Base-by-base conservation (phyloP, 1,140 invertebrate genomes). In the Octopus sinensis region DNA sequence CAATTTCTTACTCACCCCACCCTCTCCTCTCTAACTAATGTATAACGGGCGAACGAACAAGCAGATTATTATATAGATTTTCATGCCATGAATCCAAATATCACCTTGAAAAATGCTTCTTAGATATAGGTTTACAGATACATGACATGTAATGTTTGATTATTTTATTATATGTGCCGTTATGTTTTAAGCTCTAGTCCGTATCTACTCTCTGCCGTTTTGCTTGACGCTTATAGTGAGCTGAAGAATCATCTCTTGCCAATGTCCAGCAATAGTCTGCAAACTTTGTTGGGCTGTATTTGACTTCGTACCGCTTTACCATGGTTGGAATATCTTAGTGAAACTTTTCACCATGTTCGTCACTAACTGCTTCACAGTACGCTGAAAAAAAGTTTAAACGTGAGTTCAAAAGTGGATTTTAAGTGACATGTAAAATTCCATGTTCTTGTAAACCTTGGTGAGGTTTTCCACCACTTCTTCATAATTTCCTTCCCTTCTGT, bases 311-410 rank as follows among this genome's bases (percentile, higher is more conserved):
- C 62, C 62, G 62, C n/a, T 68, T 68, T n/a, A 13, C 62, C 62
- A 68, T 68, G 62, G 62, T n/a, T 68, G 62, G 3, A 68, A 68
- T 68, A 68, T 68, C n/a, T 68, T 68, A 3, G 62, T 68, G 62
- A 3, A 68, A 68, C 3, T n/a, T 12, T n/a, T 68, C 62, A 68
- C 62, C 62, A n/a, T 68, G 62, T n/a, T 68, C 62, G n/a, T 68
- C 62, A 68, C 62, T 68, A 13, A 68, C 62, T 68, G 62, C 62
- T 68, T n/a, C 62, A n/a, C 62, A 68, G 62, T 68, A 13, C 12
- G 62, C 12, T n/a, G 62, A n/a, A n/a, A 68, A 68, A 68, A 68
- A 68, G n/a, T 68, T n/a, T n/a, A 68, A 68, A 68, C n/a, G 62
- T 68, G 62, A 68, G 62, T 68, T n/a, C 62, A 68, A 68, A 68